Base-by-base conservation (phyloP, 2,888 invertebrate genomes). In the Drosophila kokeensis region DNA sequence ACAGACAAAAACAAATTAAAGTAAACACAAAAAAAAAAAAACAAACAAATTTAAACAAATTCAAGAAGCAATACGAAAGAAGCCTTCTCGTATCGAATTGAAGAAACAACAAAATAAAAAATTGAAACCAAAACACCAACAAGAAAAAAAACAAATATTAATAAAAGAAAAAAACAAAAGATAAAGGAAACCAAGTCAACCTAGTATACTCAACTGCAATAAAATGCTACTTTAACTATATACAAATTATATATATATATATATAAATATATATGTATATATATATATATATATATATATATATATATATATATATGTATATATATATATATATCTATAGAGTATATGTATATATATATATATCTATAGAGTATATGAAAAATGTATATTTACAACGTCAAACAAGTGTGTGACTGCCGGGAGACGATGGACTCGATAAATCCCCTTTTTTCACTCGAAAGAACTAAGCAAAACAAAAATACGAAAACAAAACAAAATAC, bases 121-220 rank as follows among this genome's bases (percentile, higher is more conserved):
- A 48, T 34, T 49, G 50, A 73, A 53, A 73, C 53, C 36, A 62
- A 65, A 68, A 76, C 59, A 77, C 73, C 71, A 76, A 73, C 58
- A 67, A 60, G 53, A 66, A 52, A 34, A 57, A 63, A 50, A 54
- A 61, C 24, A 52, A 73, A 40, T 59, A 40, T 63, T 64, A 53
- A 76, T 32, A 40, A 29, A 64, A 53, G 18, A 50, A 42, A 21
- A 63, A 57, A 45, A 45, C 29, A 54, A 73, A 45, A 45, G 24
- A 45, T 45, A 59, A 63, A 78, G n/a, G 18, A 79, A 75, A 69
- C 52, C 68, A 83, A 83, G 82, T 83, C 82, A 87, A 84, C 89
- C 76, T 84, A 84, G 89, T 84, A 84, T 84, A 84, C 84, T 89
- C 87, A 89, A 81, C 58, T 86, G 89, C 76, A 84, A 84, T 86